These are phyloP conservation scores for Synanthedon vespiformis DNA, from an alignment of 2,888 invertebrate genomes.

Conservation along the genomic window DNA sequence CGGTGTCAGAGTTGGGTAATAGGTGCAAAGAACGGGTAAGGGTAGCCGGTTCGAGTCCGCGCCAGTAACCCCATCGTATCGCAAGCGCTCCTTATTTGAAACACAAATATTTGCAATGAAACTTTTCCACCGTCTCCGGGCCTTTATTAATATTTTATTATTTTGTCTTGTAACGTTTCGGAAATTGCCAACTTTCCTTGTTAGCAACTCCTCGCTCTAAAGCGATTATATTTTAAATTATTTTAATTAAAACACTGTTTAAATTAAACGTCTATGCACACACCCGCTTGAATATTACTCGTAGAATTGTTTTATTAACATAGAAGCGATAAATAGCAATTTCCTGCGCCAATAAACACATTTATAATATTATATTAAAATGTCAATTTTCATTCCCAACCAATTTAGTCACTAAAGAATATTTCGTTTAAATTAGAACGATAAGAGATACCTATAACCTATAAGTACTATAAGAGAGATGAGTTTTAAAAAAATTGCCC, in stretches of 20 bases:
- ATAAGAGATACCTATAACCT: too few species aligned
- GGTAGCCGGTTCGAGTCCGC: constrained; percentile 29
- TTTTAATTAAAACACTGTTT: constrained; percentile 68
- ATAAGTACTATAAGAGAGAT: too few species aligned
- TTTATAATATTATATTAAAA: too few species aligned
- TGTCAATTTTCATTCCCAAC: too few species aligned
- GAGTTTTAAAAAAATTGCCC: too few species aligned
- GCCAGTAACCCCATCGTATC: constrained; percentile 50
- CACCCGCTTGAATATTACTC: constrained; percentile 1
- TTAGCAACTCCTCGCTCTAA: constrained; percentile 57
- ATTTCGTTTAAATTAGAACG: too few species aligned
- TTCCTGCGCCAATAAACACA: too few species aligned
- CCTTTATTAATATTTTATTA: constrained; percentile 71
- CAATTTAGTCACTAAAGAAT: too few species aligned
- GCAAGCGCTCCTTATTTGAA: constrained; percentile 60
- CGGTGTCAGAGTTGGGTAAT: constrained; percentile 7
- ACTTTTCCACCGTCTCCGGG: constrained; percentile 63
- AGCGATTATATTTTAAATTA: constrained; percentile 71
- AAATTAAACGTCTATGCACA: constrained; percentile 52
- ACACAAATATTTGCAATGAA: constrained; percentile 67
- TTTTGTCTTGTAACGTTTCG: constrained; percentile 66
- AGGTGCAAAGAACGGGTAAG: constrained; percentile 4
- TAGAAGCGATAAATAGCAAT: neutral
- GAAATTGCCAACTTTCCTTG: constrained; percentile 62
- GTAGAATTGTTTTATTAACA: neutral